Evolutionary conservation across 2,888 invertebrate species (phyloP).

Genomic region (Ametastegia equiseti): DNA sequence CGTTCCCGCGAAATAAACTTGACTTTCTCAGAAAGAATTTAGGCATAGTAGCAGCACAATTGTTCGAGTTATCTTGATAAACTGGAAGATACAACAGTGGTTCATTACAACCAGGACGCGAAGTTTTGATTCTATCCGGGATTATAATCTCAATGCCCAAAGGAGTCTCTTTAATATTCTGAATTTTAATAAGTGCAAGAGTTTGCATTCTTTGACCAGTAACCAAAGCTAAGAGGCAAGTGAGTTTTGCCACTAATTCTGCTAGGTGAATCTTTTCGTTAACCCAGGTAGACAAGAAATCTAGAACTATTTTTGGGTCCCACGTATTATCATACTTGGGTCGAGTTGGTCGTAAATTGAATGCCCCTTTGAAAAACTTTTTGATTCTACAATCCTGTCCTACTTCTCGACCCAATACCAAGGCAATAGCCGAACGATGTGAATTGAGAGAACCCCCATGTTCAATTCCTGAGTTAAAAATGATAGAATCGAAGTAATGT

Average conservation of each 20-base stretch:
- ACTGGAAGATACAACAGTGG: slow-evolving; percentile 45
- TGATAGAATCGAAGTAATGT: too few relatives aligned
- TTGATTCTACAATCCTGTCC: too few relatives aligned
- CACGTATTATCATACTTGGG: slow-evolving; percentile 52
- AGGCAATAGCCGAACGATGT: too few relatives aligned
- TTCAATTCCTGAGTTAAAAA: too few relatives aligned
- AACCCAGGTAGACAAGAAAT: neutral
- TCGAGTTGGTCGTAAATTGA: slow-evolving; percentile 40
- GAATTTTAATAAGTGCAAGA: slow-evolving; percentile 50
- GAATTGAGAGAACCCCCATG: too few relatives aligned
- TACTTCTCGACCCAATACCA: slow-evolving; percentile 51
- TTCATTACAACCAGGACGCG: slow-evolving; percentile 38
- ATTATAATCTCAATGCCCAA: slow-evolving; percentile 52
- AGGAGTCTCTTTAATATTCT: slow-evolving; percentile 46
- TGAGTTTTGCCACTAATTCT: slow-evolving; percentile 48
- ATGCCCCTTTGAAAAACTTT: slow-evolving; percentile 53
- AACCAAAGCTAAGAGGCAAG: slow-evolving; percentile 47
- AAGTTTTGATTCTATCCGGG: slow-evolving; percentile 30
- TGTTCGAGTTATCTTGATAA: too few relatives aligned
- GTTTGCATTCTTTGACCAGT: slow-evolving; percentile 54
- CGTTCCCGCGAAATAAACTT: neutral
- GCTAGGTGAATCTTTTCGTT: slow-evolving; percentile 48
- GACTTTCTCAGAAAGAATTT: slow-evolving; percentile 32
- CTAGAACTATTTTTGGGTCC: slow-evolving; percentile 47
- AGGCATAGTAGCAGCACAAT: slow-evolving; percentile 47